Conservation (phyloP, 2,113 vertebrate genomes). For the Furnarius figulus region DNA sequence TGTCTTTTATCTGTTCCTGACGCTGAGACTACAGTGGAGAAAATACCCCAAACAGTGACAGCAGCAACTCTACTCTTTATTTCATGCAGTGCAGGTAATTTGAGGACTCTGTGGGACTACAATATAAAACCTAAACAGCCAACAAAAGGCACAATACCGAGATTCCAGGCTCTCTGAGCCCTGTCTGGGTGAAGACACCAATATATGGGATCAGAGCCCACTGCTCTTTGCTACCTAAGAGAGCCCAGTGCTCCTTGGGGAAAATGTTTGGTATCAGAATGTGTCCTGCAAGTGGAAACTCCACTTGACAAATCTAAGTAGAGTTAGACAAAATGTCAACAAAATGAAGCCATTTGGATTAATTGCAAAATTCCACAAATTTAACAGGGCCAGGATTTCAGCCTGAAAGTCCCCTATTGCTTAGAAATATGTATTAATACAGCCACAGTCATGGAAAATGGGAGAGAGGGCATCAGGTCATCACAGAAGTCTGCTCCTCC, state of each 20-base stretch:
- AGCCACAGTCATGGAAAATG: fast-evolving
- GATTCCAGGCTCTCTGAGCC: not conserved
- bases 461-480: not conserved
- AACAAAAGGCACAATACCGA: not conserved
- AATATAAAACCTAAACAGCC: not conserved
- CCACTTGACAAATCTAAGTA: not conserved
- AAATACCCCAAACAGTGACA: not conserved
- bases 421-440: not conserved
- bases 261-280: fast-evolving
- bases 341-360: not conserved
- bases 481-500: not conserved
- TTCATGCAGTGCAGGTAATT: not conserved
- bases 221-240: not conserved
- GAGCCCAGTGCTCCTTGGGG: not conserved
- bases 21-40: not conserved
- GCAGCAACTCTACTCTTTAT: not conserved
- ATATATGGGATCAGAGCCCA: fast-evolving
- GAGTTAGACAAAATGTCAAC: not conserved
- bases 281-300: not conserved
- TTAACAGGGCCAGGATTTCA: not conserved
- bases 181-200: not conserved
- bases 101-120: not conserved
- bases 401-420: not conserved
- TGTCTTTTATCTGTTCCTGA: not conserved
- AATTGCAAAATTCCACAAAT: not conserved